These are phyloP conservation scores for Ivindomyrus marchei DNA, from an alignment of 2,113 vertebrate genomes.

Conservation along the genomic window DNA sequence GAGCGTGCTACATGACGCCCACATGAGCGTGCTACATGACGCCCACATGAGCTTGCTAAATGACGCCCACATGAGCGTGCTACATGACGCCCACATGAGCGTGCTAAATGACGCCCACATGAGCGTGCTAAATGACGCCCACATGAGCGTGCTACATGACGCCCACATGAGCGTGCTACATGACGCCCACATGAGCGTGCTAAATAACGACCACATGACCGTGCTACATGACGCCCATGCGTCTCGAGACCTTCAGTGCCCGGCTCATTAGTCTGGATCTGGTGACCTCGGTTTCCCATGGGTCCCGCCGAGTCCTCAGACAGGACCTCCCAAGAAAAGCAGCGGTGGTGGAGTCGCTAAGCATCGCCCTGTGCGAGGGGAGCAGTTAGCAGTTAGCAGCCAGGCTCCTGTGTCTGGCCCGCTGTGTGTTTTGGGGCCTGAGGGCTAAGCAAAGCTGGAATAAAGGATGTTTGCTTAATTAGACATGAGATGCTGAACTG, in stretches of 20 bases:
- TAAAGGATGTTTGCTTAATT: conserved; percentile 5
- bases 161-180: no score
- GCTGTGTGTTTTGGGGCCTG: neutral
- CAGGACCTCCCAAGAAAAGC: neutral
- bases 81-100: no score
- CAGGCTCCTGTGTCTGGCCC: neutral
- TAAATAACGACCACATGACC: neutral
- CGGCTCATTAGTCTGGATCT: neutral
- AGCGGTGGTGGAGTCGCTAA: neutral
- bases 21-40: no score
- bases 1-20: no score
- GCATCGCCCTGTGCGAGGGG: neutral
- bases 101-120: no score
- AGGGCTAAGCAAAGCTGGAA: neutral
- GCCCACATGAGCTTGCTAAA: no score
- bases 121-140: no score
- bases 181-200: no score
- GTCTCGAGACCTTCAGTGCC: neutral
- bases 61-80: no score
- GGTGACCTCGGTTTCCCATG: neutral
- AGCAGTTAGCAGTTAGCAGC: neutral
- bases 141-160: no score
- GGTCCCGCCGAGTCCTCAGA: neutral
- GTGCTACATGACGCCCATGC: neutral
- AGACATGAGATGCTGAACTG: neutral